phyloP scores from a whole-genome alignment of 2,888 invertebrate species.

The Idaea straminata region DNA sequence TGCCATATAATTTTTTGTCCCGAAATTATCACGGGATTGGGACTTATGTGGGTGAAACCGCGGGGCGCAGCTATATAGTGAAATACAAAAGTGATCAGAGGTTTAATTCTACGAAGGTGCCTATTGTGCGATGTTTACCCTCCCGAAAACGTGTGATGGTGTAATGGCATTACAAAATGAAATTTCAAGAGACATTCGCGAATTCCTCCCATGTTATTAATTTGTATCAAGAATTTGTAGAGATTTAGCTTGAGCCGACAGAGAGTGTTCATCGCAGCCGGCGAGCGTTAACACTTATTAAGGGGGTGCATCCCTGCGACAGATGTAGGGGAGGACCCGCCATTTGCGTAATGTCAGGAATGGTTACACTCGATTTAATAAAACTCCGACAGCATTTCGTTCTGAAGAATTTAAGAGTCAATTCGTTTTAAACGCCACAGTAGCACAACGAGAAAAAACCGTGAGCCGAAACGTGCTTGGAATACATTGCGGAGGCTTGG shows the following conservation, averaged over 20 bases:
- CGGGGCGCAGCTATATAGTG: too few species aligned
- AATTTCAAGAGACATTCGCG: slow-evolving; percentile 69
- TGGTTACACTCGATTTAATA: slow-evolving; percentile 81
- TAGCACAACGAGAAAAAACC: slow-evolving; percentile 75
- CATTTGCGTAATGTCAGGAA: slow-evolving; percentile 80
- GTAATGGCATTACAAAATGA: slow-evolving; percentile 63
- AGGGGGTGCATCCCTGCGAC: slow-evolving; percentile 80
- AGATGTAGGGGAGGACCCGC: slow-evolving; percentile 79
- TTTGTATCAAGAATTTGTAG: slow-evolving; percentile 80
- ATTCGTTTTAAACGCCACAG: slow-evolving; percentile 77
- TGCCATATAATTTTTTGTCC: too few species aligned
- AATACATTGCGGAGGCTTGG: slow-evolving; percentile 78
- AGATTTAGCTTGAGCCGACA: slow-evolving; percentile 76
- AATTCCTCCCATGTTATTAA: slow-evolving; percentile 71
- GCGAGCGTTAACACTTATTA: slow-evolving; percentile 80
- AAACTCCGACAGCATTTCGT: slow-evolving; percentile 79
- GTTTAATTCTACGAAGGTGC: slow-evolving; percentile 32
- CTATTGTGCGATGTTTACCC: slow-evolving; percentile 41
- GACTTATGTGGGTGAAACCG: too few species aligned
- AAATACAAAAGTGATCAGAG: too few species aligned
- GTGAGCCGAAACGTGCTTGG: slow-evolving; percentile 77
- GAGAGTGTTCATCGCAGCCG: slow-evolving; percentile 75
- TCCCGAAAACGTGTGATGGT: slow-evolving; percentile 38
- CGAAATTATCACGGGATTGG: too few species aligned
- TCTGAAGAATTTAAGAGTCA: slow-evolving; percentile 79